Evolutionary conservation across 2,113 vertebrate genomes (phyloP).

Genomic region (Eublepharis macularius): DNA sequence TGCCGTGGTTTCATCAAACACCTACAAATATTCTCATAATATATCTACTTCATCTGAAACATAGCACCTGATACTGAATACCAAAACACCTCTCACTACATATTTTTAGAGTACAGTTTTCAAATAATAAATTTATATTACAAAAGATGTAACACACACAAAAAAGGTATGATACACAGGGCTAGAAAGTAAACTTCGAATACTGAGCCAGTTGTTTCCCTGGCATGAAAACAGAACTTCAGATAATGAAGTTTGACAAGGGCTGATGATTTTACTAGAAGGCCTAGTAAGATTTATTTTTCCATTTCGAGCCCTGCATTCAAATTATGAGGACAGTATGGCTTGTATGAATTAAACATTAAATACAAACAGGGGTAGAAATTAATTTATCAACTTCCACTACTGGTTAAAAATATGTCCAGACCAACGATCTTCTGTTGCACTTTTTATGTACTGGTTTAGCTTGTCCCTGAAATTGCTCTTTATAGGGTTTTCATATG

Average conservation of each 20-base stretch:
- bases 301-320: slow-evolving; percentile 74
- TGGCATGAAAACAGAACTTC: slow-evolving; percentile 35
- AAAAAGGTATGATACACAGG: slow-evolving; percentile 66
- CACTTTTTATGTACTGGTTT: background rate
- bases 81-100: slow-evolving; percentile 28
- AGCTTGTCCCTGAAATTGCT: background rate
- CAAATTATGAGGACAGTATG: slow-evolving; percentile 66
- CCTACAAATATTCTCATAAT: slow-evolving; percentile 33
- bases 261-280: slow-evolving; percentile 48
- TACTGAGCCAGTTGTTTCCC: slow-evolving; percentile 51
- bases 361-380: slow-evolving; percentile 79
- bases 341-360: slow-evolving; percentile 65
- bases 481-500: background rate
- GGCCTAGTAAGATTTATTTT: slow-evolving; percentile 47
- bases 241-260: slow-evolving; percentile 42
- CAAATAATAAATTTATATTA: slow-evolving; percentile 50
- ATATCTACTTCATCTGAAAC: slow-evolving; percentile 47
- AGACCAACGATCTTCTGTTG: slow-evolving; percentile 1
- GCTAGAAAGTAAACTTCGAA: slow-evolving; percentile 71
- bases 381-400: slow-evolving; percentile 73
- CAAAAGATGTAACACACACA: slow-evolving; percentile 45
- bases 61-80: slow-evolving; percentile 54
- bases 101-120: slow-evolving; percentile 32
- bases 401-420: slow-evolving; percentile 36
- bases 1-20: slow-evolving; percentile 43